Evolutionary conservation across 2,113 vertebrate genomes (phyloP).

Genomic region (Pavo muticus): DNA sequence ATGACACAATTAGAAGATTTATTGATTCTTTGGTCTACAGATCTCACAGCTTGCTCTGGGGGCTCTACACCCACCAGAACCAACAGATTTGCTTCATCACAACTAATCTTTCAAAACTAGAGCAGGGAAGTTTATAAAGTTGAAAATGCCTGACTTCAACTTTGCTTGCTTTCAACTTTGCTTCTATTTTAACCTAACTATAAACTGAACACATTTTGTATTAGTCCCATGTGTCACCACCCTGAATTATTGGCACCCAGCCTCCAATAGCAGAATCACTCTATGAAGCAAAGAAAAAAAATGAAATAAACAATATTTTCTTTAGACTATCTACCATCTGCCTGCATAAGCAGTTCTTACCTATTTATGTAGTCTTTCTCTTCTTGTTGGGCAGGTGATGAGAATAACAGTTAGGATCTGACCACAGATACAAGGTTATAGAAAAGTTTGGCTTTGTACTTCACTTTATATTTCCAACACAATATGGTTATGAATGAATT

Average conservation of each 20-base stretch:
- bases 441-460: not conserved
- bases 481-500: not conserved
- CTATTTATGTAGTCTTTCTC: not conserved
- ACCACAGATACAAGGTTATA: not conserved
- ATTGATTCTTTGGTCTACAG: conserved; percentile 79
- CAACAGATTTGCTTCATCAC: conserved; percentile 72
- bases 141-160: conserved; percentile 70
- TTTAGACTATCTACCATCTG: conserved; percentile 45
- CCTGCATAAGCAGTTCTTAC: conserved; percentile 10
- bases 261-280: conserved; percentile 27
- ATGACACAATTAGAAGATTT: conserved; percentile 81
- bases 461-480: not conserved
- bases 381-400: not conserved
- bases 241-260: conserved; percentile 29
- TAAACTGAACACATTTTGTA: conserved; percentile 59
- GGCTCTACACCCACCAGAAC: conserved; percentile 67
- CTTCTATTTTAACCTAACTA: conserved; percentile 68
- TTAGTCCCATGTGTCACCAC: conserved; percentile 57
- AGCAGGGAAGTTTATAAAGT: conserved; percentile 53
- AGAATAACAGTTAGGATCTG: not conserved
- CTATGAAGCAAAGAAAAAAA: conserved; percentile 11
- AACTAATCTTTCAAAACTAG: conserved; percentile 62
- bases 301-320: conserved; percentile 36
- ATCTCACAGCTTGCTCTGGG: conserved; percentile 77
- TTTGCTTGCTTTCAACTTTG: conserved; percentile 70